These are phyloP conservation scores for Emmelina monodactyla DNA, from an alignment of 2,888 invertebrate species.

Conservation along the genomic window DNA sequence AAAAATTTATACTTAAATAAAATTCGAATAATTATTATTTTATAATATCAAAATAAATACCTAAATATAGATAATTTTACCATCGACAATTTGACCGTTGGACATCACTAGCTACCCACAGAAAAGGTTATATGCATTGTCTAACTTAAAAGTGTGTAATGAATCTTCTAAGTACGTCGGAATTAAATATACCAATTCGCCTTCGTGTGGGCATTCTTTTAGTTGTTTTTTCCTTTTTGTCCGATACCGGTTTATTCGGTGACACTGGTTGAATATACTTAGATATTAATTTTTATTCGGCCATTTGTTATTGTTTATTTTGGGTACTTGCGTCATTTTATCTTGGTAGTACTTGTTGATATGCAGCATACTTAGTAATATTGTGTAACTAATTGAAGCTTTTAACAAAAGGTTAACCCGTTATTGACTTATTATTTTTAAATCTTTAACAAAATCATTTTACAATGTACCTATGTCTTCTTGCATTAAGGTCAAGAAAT, in stretches of 20 bases:
- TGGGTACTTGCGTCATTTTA: constrained; percentile 19
- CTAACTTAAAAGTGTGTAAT: constrained; percentile 60
- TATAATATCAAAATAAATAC: no score
- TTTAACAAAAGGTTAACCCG: no score
- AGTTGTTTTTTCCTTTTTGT: constrained; percentile 41
- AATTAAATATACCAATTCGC: constrained; percentile 49
- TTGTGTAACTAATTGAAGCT: no score
- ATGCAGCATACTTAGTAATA: no score
- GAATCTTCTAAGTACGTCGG: constrained; percentile 55
- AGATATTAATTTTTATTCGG: constrained; percentile 1
- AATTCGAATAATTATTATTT: no score
- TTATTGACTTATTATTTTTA: no score
- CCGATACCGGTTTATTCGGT: constrained; percentile 51
- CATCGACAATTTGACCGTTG: neutral
- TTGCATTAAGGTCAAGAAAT: no score
- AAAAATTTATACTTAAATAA: no score
- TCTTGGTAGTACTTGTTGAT: no score
- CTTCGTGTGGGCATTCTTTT: constrained; percentile 52
- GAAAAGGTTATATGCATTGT: constrained; percentile 56
- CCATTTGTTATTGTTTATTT: constrained; percentile 14
- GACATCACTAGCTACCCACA: constrained; percentile 33
- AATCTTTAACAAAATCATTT: no score
- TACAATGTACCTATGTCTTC: no score
- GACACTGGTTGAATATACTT: constrained; percentile 22
- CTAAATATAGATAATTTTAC: no score